Percentiles rank a stretch among this genome's conserved stretches.
phyloP scores from a whole-genome alignment of 2,888 invertebrate species.

The Diaphora mendica region DNA sequence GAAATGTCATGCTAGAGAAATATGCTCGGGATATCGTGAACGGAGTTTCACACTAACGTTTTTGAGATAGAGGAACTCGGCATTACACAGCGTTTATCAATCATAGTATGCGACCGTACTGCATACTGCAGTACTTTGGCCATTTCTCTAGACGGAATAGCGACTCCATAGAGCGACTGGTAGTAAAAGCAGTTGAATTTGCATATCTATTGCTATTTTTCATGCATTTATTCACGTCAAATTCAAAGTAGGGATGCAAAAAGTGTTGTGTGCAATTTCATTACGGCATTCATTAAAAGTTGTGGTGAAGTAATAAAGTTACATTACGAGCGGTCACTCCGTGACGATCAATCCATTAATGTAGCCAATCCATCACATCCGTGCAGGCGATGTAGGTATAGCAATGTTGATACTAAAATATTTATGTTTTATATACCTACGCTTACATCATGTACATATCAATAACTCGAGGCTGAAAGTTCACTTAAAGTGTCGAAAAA shows the following conservation, averaged over 20 bases:
- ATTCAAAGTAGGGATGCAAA: conserved; percentile 29
- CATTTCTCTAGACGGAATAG: no score
- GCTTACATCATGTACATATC: background rate
- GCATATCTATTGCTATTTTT: conserved; percentile 29
- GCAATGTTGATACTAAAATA: background rate
- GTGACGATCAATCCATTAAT: conserved; percentile 56
- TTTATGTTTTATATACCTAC: background rate
- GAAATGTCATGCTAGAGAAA: no score
- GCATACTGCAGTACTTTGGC: no score
- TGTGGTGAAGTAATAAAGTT: conserved; percentile 39
- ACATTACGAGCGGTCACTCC: conserved; percentile 48
- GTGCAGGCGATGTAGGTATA: background rate
- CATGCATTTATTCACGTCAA: conserved; percentile 9
- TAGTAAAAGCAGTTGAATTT: conserved; percentile 29
- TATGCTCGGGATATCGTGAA: no score
- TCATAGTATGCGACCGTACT: no score
- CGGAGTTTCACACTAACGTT: no score
- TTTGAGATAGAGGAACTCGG: no score
- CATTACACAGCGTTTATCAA: no score
- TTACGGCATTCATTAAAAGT: conserved; percentile 25
- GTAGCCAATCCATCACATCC: conserved; percentile 48
- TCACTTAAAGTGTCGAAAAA: background rate
- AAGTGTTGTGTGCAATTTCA: conserved; percentile 44
- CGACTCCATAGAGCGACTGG: no score
- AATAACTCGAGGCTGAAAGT: background rate